These are phyloP conservation scores for Scaptodrosophila lebanonensis DNA, from an alignment of 1,140 invertebrate genomes.

Conservation along the genomic window DNA sequence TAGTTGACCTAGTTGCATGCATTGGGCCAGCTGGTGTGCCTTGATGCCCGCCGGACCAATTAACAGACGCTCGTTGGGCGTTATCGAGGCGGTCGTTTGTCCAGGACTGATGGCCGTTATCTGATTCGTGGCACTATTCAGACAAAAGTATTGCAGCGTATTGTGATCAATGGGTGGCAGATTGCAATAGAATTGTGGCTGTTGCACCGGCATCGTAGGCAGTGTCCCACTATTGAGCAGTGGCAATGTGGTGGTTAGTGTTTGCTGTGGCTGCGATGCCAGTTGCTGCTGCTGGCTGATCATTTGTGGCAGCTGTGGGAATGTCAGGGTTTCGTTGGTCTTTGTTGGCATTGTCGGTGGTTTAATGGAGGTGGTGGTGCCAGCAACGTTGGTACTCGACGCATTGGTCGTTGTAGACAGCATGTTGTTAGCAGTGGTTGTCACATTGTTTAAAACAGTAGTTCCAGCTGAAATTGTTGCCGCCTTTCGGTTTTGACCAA, in stretches of 20 bases:
- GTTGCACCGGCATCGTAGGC: conserved; percentile 3
- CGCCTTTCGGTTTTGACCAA: conserved; percentile 42
- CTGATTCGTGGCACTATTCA: conserved; percentile 74
- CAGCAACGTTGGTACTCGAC: conserved; percentile 9
- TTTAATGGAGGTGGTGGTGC: conserved; percentile 45
- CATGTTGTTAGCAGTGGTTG: conserved; percentile 16
- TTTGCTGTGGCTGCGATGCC: conserved; percentile 22
- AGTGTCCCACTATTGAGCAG: conserved; percentile 16
- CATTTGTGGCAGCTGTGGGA: conserved; percentile 37
- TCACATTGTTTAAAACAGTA: background rate
- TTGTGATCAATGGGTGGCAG: conserved; percentile 71
- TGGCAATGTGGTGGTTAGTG: conserved; percentile 11
- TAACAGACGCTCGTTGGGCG: conserved; percentile 67
- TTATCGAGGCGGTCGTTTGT: conserved; percentile 70
- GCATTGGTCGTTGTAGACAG: conserved; percentile 1
- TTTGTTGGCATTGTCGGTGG: conserved; percentile 46
- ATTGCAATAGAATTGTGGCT: conserved; percentile 68
- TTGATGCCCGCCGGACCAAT: conserved; percentile 76
- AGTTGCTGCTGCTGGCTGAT: conserved; percentile 20
- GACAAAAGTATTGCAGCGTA: conserved; percentile 72
- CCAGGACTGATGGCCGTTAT: conserved; percentile 73
- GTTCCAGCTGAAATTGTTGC: background rate
- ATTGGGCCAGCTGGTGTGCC: conserved; percentile 75
- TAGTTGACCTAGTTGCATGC: conserved; percentile 70
- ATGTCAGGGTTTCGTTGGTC: conserved; percentile 33